phyloP scores from a whole-genome alignment of 2,797 vertebrate genomes.

The Vireo griseus region DNA sequence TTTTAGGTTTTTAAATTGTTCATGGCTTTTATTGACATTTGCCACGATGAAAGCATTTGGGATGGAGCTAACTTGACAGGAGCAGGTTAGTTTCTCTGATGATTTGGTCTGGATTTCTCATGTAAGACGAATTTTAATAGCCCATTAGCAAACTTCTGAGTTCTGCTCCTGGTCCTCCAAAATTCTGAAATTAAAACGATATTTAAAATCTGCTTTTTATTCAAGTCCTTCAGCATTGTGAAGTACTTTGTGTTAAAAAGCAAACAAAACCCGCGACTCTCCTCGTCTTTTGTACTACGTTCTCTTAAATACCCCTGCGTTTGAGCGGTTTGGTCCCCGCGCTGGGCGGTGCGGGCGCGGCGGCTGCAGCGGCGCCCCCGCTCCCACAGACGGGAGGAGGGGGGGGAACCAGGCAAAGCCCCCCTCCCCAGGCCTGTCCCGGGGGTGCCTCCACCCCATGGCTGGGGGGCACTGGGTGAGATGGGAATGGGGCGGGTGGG shows the following conservation, averaged over 20 bases:
- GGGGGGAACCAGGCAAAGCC: neutral
- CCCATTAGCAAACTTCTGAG: neutral
- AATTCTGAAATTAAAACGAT: neutral
- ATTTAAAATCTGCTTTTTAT: neutral
- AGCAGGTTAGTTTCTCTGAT: neutral
- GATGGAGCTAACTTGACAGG: neutral
- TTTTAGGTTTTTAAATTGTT: neutral
- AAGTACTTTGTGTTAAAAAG: neutral
- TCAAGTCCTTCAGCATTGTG: neutral
- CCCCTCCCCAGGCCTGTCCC: neutral
- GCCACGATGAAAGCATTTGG: neutral
- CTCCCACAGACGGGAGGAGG: too few relatives aligned
- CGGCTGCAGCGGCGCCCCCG: neutral
- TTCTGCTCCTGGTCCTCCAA: neutral
- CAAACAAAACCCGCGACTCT: rapidly evolving
- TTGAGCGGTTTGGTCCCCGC: neutral
- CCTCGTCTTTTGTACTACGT: rapidly evolving
- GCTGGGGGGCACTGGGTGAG: neutral
- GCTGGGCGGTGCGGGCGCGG: neutral
- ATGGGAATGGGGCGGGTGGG: neutral
- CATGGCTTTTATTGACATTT: neutral
- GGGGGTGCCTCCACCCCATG: neutral
- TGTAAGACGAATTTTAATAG: neutral
- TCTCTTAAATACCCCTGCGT: neutral
- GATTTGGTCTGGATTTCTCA: neutral